phyloP scores from a whole-genome alignment of 2,113 vertebrate genomes.

The Cryptomyrus ogoouensis region DNA sequence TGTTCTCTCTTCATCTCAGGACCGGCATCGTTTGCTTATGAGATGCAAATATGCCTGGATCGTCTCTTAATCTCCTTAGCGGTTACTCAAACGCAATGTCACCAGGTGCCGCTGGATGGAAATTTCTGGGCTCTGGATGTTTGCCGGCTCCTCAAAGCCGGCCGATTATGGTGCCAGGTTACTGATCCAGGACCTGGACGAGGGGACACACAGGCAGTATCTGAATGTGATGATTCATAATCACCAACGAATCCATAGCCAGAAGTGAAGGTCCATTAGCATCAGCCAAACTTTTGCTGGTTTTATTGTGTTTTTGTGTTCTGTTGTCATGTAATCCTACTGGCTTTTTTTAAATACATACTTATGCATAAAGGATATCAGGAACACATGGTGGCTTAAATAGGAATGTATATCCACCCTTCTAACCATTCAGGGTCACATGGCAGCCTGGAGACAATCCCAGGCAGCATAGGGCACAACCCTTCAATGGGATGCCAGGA shows the following conservation, averaged over 20 bases:
- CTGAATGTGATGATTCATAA: background rate
- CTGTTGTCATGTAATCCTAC: background rate
- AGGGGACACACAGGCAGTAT: background rate
- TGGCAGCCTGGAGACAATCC: background rate
- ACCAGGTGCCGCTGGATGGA: background rate
- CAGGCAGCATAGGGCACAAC: background rate
- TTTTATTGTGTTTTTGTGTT: background rate
- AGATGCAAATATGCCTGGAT: slow-evolving; percentile 41
- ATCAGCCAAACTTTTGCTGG: background rate
- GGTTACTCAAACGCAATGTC: background rate
- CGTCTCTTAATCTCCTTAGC: background rate
- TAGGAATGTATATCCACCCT: background rate
- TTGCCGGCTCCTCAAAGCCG: background rate
- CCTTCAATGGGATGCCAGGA: background rate
- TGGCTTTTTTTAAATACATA: background rate
- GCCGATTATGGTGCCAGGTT: background rate
- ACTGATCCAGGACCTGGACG: slow-evolving; percentile 25
- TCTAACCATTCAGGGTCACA: background rate
- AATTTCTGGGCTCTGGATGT: background rate
- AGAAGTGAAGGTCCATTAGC: background rate
- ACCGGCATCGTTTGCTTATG: slow-evolving; percentile 22
- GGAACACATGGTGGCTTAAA: background rate
- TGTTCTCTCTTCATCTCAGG: background rate
- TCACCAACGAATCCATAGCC: background rate
- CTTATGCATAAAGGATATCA: background rate